These are phyloP conservation scores for Trinorchestia longiramus DNA, from an alignment of 1,140 invertebrate species.

Conservation along the genomic window DNA sequence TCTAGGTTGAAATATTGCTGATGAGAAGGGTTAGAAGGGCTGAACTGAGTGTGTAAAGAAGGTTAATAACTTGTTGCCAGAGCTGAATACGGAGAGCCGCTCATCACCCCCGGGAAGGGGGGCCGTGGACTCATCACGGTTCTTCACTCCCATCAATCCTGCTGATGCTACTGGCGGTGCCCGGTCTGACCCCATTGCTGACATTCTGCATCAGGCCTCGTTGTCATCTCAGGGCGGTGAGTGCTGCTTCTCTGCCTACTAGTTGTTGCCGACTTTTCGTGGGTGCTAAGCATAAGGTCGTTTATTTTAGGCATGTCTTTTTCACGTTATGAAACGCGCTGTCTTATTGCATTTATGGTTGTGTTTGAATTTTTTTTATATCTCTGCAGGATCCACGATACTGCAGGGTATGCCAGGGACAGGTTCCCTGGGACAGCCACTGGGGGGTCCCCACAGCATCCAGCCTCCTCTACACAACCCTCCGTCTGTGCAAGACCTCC, in stretches of 20 bases:
- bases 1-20: neutral
- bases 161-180: conserved; percentile 31
- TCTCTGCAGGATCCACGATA: neutral
- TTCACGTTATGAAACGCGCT: too few species aligned
- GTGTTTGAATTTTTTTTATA: neutral
- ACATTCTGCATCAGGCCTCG: conserved; percentile 53
- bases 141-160: conserved; percentile 57
- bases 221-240: conserved; percentile 1
- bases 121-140: conserved; percentile 32
- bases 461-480: neutral
- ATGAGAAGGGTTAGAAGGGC: neutral
- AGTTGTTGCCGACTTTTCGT: too few species aligned
- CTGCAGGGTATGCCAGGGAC: neutral
- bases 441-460: neutral
- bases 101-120: neutral
- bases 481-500: conserved; percentile 30
- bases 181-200: conserved; percentile 42
- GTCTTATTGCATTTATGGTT: too few species aligned
- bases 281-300: too few species aligned
- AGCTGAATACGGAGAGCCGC: conserved; percentile 9
- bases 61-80: neutral
- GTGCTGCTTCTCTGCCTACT: neutral
- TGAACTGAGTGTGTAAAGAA: neutral
- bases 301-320: too few species aligned
- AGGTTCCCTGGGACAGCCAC: neutral